phyloP scores from a whole-genome alignment of 2,888 invertebrate genomes.

The Drosophila austrosaltans region DNA sequence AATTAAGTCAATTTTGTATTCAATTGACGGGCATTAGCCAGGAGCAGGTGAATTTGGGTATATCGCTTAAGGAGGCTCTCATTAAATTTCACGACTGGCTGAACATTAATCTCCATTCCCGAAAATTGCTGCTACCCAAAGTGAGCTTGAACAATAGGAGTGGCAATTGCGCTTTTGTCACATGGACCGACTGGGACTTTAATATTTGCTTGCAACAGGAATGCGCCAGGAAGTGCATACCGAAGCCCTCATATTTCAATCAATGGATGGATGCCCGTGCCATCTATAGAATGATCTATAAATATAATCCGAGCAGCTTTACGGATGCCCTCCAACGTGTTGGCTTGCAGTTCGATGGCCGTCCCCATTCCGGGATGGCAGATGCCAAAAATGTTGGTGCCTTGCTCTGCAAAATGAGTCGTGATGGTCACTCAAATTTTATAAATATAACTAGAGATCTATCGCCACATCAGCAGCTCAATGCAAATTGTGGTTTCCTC shows the following conservation, averaged over 20 bases:
- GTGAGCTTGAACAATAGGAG: neutral
- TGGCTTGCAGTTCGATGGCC: neutral
- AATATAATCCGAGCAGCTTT: neutral
- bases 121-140: neutral
- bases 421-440: neutral
- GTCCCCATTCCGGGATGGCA: neutral
- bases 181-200: constrained; percentile 6
- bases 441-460: neutral
- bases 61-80: constrained; percentile 9
- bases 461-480: neutral
- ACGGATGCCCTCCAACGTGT: neutral
- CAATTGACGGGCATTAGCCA: constrained; percentile 5
- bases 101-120: neutral
- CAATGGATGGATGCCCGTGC: neutral
- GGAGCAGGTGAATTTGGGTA: neutral
- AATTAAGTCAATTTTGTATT: neutral
- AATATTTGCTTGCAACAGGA: neutral
- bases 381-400: constrained; percentile 9
- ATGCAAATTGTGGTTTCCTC: neutral
- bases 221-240: neutral
- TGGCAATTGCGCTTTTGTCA: neutral
- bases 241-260: constrained; percentile 1
- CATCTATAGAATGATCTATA: neutral
- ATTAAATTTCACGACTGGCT: neutral
- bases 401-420: neutral